These are phyloP conservation scores for Pseudococcus viburni DNA, from an alignment of 2,888 invertebrate genomes.

Conservation along the genomic window DNA sequence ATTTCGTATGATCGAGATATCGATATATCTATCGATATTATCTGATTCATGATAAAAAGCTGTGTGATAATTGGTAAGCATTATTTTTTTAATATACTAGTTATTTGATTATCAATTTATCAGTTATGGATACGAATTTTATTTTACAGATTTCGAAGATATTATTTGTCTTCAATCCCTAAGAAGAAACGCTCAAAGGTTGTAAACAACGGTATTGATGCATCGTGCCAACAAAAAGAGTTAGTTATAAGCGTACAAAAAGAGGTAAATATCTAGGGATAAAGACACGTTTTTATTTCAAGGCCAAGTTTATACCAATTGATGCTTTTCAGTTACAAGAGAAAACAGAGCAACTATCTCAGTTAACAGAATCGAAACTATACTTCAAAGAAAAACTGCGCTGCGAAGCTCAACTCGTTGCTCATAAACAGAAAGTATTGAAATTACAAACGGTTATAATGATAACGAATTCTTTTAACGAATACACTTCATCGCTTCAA, in stretches of 20 bases:
- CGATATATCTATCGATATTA: too few relatives aligned
- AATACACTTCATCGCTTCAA: too few relatives aligned
- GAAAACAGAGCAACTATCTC: conserved; percentile 67
- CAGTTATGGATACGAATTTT: neutral
- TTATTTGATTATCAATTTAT: neutral
- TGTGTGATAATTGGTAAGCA: too few relatives aligned
- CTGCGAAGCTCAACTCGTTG: too few relatives aligned
- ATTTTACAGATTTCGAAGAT: conserved; percentile 60
- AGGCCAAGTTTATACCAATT: neutral
- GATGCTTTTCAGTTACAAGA: conserved; percentile 65
- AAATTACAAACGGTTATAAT: too few relatives aligned
- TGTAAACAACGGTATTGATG: neutral
- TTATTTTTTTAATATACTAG: too few relatives aligned
- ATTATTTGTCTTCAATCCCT: neutral
- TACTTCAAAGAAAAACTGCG: conserved; percentile 70
- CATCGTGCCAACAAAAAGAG: neutral
- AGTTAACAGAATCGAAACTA: conserved; percentile 70
- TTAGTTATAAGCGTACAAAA: neutral
- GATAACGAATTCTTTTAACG: too few relatives aligned
- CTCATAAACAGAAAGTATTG: too few relatives aligned
- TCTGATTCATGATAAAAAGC: too few relatives aligned
- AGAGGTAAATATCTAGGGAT: conserved; percentile 23
- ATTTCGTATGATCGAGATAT: too few relatives aligned
- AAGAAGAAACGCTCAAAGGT: neutral
- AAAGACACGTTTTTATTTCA: neutral